Base-by-base conservation (phyloP, 2,888 invertebrate genomes). In the Eupelmus urozonus region DNA sequence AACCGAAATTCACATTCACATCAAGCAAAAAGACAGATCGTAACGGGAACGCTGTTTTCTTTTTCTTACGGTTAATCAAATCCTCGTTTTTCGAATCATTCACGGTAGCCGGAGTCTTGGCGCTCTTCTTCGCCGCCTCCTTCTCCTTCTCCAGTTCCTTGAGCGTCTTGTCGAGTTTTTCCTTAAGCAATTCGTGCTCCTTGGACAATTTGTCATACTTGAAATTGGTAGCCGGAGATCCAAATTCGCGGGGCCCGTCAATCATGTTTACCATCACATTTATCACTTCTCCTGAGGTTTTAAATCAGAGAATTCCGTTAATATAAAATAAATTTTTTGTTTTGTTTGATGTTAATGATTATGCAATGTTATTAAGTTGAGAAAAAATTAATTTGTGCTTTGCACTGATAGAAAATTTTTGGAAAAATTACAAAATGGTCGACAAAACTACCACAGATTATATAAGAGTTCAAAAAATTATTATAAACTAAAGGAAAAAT, bases 101-200 rank as follows among this genome's bases (percentile, higher is more conserved):
- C 76, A 89, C 89, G 83, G 92, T 92, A 51, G 88, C 89, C 83
- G 92, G 92, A 51, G 62, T 49, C 73, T 75, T 85, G 72, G 87
- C 69, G 23, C 20, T 18, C 59, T 51, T 51, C 91, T 81, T 91
- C 89, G 82, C 93, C 90, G 34, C 93, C 87, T 93, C 93, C 89
- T 85, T 87, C 71, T 86, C 83, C 23, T 82, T 80, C 2, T 82
- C 81, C 42, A 87, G 81, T 69, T 87, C 87, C 67, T 85, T 86
- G 69, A 84, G 76, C 9, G 85, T 81, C 60, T 85, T 85, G 34
- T 88, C 89, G 4, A 87, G 79, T 65, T 88, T 87, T 65, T 88
- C 85, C 76, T 89, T 89, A 2, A 89, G 81, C 45, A 80, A 55
- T 65, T 88, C 89, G 78, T 89, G 82, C 66, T 90, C 89, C 70